phyloP scores from a whole-genome alignment of 2,888 invertebrate species.

The Campoletis raptor region DNA sequence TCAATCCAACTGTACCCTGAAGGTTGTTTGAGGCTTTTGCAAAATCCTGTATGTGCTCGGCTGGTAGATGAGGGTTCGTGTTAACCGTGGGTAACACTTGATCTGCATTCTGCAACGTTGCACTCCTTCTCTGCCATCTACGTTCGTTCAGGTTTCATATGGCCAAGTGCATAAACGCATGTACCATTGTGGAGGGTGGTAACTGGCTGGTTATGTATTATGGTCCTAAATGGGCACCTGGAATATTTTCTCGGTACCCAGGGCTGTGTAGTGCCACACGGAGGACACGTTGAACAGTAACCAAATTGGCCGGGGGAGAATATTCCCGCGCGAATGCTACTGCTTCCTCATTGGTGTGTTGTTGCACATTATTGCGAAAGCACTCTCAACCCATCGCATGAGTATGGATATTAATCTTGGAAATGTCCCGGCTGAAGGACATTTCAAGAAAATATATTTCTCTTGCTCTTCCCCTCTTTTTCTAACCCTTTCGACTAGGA shows the following conservation, averaged over 20 bases:
- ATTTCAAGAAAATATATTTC: neutral
- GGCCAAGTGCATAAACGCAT: constrained; percentile 2
- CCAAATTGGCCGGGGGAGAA: constrained; percentile 8
- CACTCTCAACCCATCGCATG: neutral
- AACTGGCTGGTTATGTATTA: constrained; percentile 17
- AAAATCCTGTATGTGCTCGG: constrained; percentile 11
- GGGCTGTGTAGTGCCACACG: neutral
- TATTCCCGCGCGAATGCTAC: neutral
- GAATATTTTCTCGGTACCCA: neutral
- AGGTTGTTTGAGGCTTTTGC: neutral
- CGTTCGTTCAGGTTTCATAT: constrained; percentile 7
- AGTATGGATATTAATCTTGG: neutral
- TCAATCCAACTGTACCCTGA: neutral
- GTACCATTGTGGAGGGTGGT: neutral
- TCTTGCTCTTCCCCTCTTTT: neutral
- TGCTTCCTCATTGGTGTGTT: neutral
- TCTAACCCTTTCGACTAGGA: neutral
- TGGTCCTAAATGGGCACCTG: constrained; percentile 2
- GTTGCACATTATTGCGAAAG: constrained; percentile 1
- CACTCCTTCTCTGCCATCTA: constrained; percentile 39
- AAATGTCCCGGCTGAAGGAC: neutral
- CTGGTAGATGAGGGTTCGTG: constrained; percentile 48
- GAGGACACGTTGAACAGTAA: neutral
- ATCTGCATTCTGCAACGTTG: constrained; percentile 68
- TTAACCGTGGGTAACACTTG: constrained; percentile 65